These are phyloP conservation scores for Nomada lathburiana DNA, from an alignment of 2,888 invertebrate species.

Conservation along the genomic window DNA sequence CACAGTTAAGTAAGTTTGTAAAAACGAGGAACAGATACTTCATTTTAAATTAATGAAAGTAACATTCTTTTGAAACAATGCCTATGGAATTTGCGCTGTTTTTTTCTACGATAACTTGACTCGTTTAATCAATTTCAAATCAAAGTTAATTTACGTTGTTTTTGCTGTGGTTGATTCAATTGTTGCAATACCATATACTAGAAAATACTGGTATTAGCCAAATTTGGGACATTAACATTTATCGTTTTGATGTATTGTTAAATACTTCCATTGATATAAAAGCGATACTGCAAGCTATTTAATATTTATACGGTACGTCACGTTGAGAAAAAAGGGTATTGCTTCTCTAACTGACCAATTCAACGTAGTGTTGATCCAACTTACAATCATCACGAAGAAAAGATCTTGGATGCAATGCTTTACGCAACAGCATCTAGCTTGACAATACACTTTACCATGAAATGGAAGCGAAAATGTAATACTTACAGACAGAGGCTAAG, in stretches of 20 bases:
- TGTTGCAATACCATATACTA: background rate
- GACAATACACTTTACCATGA: background rate
- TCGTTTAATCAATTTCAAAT: too few species aligned
- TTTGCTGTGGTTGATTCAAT: background rate
- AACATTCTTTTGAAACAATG: background rate
- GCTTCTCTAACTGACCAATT: too few species aligned
- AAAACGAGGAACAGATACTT: too few species aligned
- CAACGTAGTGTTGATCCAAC: too few species aligned
- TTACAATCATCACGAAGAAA: background rate
- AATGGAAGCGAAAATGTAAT: background rate
- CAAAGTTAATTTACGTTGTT: background rate
- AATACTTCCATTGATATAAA: background rate
- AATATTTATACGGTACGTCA: background rate
- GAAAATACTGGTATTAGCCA: too few species aligned
- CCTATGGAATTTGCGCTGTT: too few species aligned
- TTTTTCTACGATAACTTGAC: too few species aligned
- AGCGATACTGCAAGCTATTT: background rate
- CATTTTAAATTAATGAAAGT: background rate
- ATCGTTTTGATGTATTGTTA: background rate
- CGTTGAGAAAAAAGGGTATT: too few species aligned
- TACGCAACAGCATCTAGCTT: background rate
- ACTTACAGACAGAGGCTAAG: constrained; percentile 87
- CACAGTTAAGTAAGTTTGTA: too few species aligned
- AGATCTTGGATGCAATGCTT: constrained; percentile 1
- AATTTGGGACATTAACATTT: too few species aligned